A percentile compares a stretch with the other conserved stretches of the same genome.
Conservation (phyloP, 2,797 vertebrate genomes). For the Rhadinocentrus ornatus region DNA sequence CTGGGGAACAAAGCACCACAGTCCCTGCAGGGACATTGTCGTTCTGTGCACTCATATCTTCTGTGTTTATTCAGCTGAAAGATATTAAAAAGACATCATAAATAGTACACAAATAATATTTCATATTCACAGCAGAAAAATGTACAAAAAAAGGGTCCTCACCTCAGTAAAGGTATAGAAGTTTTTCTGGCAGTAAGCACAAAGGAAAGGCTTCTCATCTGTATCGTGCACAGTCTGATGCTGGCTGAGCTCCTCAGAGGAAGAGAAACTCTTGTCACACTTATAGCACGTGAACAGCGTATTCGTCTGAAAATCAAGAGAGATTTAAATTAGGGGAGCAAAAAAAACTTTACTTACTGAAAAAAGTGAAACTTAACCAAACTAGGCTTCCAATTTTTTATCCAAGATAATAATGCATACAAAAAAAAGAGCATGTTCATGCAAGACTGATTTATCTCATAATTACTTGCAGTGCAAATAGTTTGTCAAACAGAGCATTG, state of each 20-base stretch:
- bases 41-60: conserved; percentile 78
- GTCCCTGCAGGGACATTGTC: conserved; percentile 78
- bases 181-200: conserved; percentile 74
- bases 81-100: conserved; percentile 18
- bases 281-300: conserved; percentile 87
- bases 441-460: neutral
- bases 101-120: neutral
- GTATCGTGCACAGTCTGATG: conserved; percentile 82
- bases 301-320: conserved; percentile 65
- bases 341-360: neutral
- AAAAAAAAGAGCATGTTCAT: neutral
- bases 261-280: conserved; percentile 82
- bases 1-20: conserved; percentile 81
- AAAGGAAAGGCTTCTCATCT: conserved; percentile 82
- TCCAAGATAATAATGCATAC: neutral
- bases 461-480: neutral
- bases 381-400: neutral
- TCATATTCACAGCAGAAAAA: neutral
- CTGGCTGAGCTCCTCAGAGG: conserved; percentile 82
- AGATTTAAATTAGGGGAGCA: neutral
- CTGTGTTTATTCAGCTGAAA: conserved; percentile 82
- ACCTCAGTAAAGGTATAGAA: conserved; percentile 84
- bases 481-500: neutral
- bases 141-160: conserved; percentile 19
- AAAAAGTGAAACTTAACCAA: neutral